Evolutionary conservation across 2,113 vertebrate genomes (phyloP), one percentile per base, ranked within the genome.

Genomic region (Scalopus aquaticus): DNA sequence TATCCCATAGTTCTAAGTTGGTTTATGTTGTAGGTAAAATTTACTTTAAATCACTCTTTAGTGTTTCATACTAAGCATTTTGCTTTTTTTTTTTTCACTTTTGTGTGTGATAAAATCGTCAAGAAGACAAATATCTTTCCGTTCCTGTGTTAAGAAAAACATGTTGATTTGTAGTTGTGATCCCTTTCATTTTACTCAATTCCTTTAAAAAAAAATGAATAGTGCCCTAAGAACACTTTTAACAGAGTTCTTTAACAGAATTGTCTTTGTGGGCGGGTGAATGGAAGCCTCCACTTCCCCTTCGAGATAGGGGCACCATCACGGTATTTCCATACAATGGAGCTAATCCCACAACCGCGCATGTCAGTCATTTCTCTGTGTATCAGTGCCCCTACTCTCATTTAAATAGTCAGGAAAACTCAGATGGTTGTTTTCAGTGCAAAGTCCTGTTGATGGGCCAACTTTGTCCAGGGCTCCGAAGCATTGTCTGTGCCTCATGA

Each of bases 341-440:
- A 20, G 90, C 30, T 97, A 98, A 98, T 98, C 95, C 96, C 81
- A 88, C 93, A 97, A 94, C 86, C 96, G 98, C 97, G 98, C 70
- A 22, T 96, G 96, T 97, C 97, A 97, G 74, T 98, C 97, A 97
- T 94, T 93, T 78, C 83, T 37, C 88, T 78, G 64, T 30, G 24
- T 95, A 90, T 94, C 90, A 97, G 95, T 88, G 73, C 95, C 94
- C 64, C 82, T 70, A 10, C 90, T 97, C 94, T 95, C 85, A 62
- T 97, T 96, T 96, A 97, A 97, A 90, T 51, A 96, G 79, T 70
- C 96, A 97, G 96, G 77, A 96, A 97, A 97, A 81, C 79, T 90
- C 79, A 80, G 76, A 91, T 94, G 96, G 97, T 97, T 97, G 77
- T 98, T 98, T 97, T 85, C 97, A 96, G 95, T 58, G 79, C 83